These are phyloP conservation scores for Ictalurus furcatus DNA, from an alignment of 2,113 vertebrate genomes.

Conservation along the genomic window DNA sequence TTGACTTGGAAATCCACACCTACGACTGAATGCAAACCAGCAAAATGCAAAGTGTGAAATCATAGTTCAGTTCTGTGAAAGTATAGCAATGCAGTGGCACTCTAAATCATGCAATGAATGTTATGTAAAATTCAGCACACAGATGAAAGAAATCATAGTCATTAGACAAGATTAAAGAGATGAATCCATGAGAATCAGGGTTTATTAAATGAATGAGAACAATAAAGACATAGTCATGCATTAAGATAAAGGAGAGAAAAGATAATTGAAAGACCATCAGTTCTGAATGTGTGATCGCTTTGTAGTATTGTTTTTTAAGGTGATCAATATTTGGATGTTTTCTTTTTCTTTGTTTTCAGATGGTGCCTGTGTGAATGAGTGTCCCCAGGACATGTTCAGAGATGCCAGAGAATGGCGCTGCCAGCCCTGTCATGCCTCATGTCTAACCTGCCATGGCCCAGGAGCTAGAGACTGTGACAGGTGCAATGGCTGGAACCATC, in stretches of 20 bases:
- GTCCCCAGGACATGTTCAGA: conserved; percentile 69
- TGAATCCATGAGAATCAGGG: neutral
- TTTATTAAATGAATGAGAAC: neutral
- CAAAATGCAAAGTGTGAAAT: conserved; percentile 57
- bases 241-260: neutral
- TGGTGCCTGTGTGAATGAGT: conserved; percentile 70
- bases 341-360: conserved; percentile 58
- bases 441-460: conserved; percentile 72
- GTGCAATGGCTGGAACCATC: conserved; percentile 67
- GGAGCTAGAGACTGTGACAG: conserved; percentile 70
- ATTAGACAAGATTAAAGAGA: neutral
- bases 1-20: conserved; percentile 67
- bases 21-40: conserved; percentile 30
- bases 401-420: conserved; percentile 74
- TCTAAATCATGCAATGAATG: neutral
- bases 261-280: neutral
- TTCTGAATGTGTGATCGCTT: neutral
- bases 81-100: neutral
- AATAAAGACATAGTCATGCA: neutral
- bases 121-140: neutral
- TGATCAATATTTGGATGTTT: neutral
- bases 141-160: neutral
- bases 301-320: neutral
- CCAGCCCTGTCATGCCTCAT: conserved; percentile 73
- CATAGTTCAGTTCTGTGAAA: neutral